Base-by-base conservation (phyloP, 2,888 invertebrate genomes). In the Trilocha varians region DNA sequence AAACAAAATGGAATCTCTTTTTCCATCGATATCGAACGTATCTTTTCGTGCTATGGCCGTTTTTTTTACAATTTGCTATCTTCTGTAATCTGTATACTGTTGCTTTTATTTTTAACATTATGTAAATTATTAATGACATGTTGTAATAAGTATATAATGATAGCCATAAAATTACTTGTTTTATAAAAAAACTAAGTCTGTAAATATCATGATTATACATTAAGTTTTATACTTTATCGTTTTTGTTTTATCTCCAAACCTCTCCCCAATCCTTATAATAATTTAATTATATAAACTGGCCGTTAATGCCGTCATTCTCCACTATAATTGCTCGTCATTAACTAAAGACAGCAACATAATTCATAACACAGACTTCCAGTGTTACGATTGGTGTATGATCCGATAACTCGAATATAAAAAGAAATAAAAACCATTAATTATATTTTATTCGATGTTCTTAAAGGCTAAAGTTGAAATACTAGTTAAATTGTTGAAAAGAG, bases 161-260 rank as follows among this genome's bases (percentile, higher is more conserved):
- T 84, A 85, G 79, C 84, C 83, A 84, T 85, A 82, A 70, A 78
- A 79, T 77, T 78, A 84, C 78, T 84, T 85, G 84, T 84, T 84
- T 85, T 84, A 79, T 83, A 82, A 84, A 83, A 78, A 55, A 55
- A 25, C 59, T 84, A 85, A 79, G 80, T 75, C 73, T 85, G 85
- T 85, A 85, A 84, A 85, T 85, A 85, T 74, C 77, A 82, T 76
- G 76, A 85, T 83, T 85, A 84, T 78, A 85, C 79, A 83, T 82
- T 85, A 85, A 85, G 84, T 85, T 85, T 85, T 84, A 84, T 84
- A 85, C 75, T 74, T 61, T 53, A 75, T 76, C 72, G 83, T 77
- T 77, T 82, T 82, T 79, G 72, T 79, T 80, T 77, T 59, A 53
- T 59, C 55, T 69, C 67, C 38, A 15, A 13, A 16, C 44, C 14